Base-by-base conservation (phyloP, 2,113 vertebrate species). In the Antechinus flavipes region DNA sequence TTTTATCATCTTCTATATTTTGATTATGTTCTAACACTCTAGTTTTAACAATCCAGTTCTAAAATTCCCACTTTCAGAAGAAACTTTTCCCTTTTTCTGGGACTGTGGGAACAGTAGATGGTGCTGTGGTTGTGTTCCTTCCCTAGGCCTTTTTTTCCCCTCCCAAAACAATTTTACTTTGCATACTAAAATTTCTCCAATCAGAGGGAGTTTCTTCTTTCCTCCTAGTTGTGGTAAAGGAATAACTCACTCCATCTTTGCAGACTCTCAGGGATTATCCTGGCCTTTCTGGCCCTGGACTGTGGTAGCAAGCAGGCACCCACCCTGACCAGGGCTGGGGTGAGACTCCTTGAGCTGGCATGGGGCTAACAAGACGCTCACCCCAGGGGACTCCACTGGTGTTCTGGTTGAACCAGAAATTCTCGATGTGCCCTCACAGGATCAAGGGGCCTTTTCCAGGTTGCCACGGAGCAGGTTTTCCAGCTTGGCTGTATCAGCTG, bases 341-440 rank as follows among this genome's bases (percentile, higher is more conserved):
- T 91, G 95, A 84, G 19, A 84, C n/a, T 84, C 35, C 68, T 84
- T 42, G 68, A 84, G 68, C 68, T 84, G 68, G 68, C 68, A 84
- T 84, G n/a, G 68, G 94, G 68, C 68, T 9, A n/a, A 84, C 93
- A 90, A 95, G 94, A 91, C 93, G 93, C 93, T 97, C 92, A 89
- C 96, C 91, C 91, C 26, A 6, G 95, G 56, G 61, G 91, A 76
- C 89, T 54, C 50, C 92, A 95, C 84, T 54, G 91, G 95, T 68
- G 96, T 96, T 96, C 97, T 94, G 7, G 98, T 96, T 98, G 93
- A 95, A 95, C 98, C 96, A 97, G 98, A 97, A 98, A 98, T 97
- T 97, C 97, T 94, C 96, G n/a, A 84, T 84, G 68, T 84, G 98
- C 95, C 97, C 96, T 93, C 91, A 93, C 95, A 97, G 95, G 93